Evolutionary conservation across 1,140 invertebrate genomes (phyloP), one percentile per base, ranked within the genome.

Genomic region (Hydropsyche tenuis): DNA sequence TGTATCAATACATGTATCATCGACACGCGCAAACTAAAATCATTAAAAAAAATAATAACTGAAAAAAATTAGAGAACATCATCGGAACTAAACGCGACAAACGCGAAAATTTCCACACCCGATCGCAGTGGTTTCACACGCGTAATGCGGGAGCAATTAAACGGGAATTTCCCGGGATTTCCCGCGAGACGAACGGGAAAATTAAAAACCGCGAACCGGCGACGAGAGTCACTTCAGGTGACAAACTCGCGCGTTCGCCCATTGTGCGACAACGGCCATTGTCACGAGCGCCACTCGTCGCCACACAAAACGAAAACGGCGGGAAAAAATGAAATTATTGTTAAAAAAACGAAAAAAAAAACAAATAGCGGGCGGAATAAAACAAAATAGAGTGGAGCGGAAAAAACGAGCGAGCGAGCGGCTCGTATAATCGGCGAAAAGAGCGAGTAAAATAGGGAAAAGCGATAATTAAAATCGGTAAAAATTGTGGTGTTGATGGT

Each of bases 241-340:
- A 70, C 68, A 70, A 70, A 70, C 30, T 37, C 68, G 37, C 23
- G 66, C 66, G 16, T 30, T 69, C 37, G 66, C 16, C 23, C 48
- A 70, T 70, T 70, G 68, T 70, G 48, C 43, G 11, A 51, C 65
- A 68, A 68, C 65, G 65, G 68, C 68, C 51, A 70, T 70, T 70
- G 68, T 70, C 68, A 37, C 68, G 51, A 70, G 48, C 51, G 68
- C 48, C 68, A 70, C 68, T 70, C 68, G 68, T 60, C 14, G 14
- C 48, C 23, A 56, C 16, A 23, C 23, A 46, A 23, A 56, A 43
- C 9, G 23, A 68, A 48, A 68, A 48, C 7, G 30, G 30, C 30
- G 30, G 30, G 30, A 37, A 37, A 53, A 53, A 18, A 53, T 18
- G 20, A 53, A 53, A 53, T 53, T n/a, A 14, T 18, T n/a, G 48